Evolutionary conservation across 2,888 invertebrate species (phyloP).

Genomic region (Meganola albula): DNA sequence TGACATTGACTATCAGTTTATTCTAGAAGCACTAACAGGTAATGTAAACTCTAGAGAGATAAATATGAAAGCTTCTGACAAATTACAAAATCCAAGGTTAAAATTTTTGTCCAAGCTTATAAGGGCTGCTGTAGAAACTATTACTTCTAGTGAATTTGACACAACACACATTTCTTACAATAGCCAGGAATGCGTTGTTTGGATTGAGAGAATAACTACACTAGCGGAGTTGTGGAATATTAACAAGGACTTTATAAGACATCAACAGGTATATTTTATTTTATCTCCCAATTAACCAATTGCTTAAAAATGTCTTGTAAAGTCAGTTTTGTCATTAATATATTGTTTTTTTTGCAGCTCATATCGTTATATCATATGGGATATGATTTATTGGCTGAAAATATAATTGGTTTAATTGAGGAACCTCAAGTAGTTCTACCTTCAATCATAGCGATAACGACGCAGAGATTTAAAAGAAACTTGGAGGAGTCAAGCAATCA

Average conservation of each 20-base stretch:
- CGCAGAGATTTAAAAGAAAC: conserved; percentile 85
- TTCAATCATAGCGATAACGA: conserved; percentile 87
- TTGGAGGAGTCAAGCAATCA: conserved; percentile 76
- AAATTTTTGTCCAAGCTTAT: conserved; percentile 86
- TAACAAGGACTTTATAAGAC: conserved; percentile 83
- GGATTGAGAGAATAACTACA: conserved; percentile 84
- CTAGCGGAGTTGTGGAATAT: conserved; percentile 88
- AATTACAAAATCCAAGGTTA: conserved; percentile 81
- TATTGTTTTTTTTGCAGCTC: conserved; percentile 58
- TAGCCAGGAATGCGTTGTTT: conserved; percentile 65
- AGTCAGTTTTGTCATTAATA: neutral
- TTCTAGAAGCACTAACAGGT: conserved; percentile 67
- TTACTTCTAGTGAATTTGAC: conserved; percentile 78
- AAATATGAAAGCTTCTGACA: conserved; percentile 82
- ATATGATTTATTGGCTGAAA: conserved; percentile 78
- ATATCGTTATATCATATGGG: conserved; percentile 80
- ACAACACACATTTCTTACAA: conserved; percentile 63
- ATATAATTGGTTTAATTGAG: conserved; percentile 81
- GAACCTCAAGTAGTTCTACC: conserved; percentile 83
- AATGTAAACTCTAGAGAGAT: conserved; percentile 71
- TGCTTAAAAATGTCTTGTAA: too few species aligned
- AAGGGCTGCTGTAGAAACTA: conserved; percentile 84
- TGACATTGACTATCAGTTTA: conserved; percentile 82
- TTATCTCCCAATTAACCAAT: too few species aligned
- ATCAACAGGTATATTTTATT: conserved; percentile 81